These are phyloP conservation scores for Eurytoma californica DNA, from an alignment of 2,888 invertebrate genomes.

Conservation along the genomic window DNA sequence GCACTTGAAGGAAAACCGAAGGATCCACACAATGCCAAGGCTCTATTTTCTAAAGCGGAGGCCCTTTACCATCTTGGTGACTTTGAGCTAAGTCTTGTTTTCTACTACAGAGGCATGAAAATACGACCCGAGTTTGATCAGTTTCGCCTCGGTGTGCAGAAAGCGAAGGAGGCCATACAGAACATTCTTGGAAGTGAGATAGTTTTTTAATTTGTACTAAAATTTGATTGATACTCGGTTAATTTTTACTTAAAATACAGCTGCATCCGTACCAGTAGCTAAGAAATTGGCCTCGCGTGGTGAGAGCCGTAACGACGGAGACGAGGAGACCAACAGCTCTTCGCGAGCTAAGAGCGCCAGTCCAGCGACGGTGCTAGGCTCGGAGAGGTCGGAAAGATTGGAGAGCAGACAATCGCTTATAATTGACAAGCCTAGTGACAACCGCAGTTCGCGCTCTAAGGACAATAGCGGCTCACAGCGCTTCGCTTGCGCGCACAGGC, in stretches of 20 bases:
- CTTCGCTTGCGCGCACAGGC: neutral
- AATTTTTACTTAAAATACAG: conserved; percentile 12
- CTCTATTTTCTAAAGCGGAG: conserved; percentile 93
- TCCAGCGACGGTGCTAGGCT: conserved; percentile 23
- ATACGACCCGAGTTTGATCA: conserved; percentile 89
- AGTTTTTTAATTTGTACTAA: too few relatives aligned
- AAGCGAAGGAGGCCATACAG: conserved; percentile 95
- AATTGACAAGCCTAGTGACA: neutral
- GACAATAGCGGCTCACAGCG: neutral
- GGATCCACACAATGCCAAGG: conserved; percentile 84
- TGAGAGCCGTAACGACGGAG: neutral
- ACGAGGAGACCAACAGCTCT: conserved; percentile 12
- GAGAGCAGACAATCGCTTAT: neutral
- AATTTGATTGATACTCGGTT: too few relatives aligned
- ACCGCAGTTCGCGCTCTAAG: neutral
- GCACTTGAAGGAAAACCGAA: conserved; percentile 80
- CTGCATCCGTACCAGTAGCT: conserved; percentile 36
- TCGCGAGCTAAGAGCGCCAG: conserved; percentile 36
- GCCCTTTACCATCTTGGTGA: conserved; percentile 93
- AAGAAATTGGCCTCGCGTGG: neutral
- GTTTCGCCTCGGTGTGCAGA: conserved; percentile 89
- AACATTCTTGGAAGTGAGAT: conserved; percentile 85
- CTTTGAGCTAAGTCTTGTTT: conserved; percentile 94
- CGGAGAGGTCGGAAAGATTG: conserved; percentile 22
- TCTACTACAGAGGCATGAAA: conserved; percentile 90